Base-by-base conservation (phyloP, 2,113 vertebrate genomes). In the Tonatia bakeri region DNA sequence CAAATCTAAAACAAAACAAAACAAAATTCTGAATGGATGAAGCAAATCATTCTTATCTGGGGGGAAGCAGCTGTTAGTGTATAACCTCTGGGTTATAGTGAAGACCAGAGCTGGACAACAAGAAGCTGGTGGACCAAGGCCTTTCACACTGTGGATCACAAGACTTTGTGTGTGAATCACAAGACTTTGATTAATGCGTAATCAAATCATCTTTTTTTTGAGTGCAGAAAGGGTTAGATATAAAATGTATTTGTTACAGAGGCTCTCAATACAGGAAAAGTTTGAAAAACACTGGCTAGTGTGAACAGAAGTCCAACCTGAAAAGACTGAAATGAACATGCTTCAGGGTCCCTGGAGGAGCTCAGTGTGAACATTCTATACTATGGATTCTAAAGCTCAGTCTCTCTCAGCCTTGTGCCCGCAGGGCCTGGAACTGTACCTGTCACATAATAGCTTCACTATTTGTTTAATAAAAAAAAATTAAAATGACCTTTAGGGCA, bases 351-450 rank as follows among this genome's bases (percentile, higher is more conserved):
- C 19, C 40, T 45, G 13, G 8, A 64, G 91, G 85, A 85, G 17
- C 47, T 31, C 24, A 69, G 2, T 43, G 19, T 11, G 45, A 45
- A 1, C 5, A 0, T 52, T 50, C 26, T 38, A 0, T 52, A 15
- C 64, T 59, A 2, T n/a, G 31, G 24, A 73, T 79, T 76, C 14
- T 67, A 52, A 47, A 54, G 7, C 38, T 84, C 24, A 6, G 2
- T 56, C 38, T 47, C 72, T 75, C 20, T 82, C n/a, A 38, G 3
- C 24, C 2, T 28, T 54, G 1, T 38, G 16, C 24, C 26, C 22
- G 31, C 4, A 47, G 36, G 47, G 22, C 50, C 52, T 73, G 15
- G 7, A 64, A 28, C 54, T 75, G 14, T 47, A 36, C 36, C 19
- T 81, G 11, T 33, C 43, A 73, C 2, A 4, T 54, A 6, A 54